Percentiles rank a stretch among this genome's conserved stretches.
Evolutionary conservation across 1,140 invertebrate genomes (phyloP).

Genomic region (Achatina immaculata): DNA sequence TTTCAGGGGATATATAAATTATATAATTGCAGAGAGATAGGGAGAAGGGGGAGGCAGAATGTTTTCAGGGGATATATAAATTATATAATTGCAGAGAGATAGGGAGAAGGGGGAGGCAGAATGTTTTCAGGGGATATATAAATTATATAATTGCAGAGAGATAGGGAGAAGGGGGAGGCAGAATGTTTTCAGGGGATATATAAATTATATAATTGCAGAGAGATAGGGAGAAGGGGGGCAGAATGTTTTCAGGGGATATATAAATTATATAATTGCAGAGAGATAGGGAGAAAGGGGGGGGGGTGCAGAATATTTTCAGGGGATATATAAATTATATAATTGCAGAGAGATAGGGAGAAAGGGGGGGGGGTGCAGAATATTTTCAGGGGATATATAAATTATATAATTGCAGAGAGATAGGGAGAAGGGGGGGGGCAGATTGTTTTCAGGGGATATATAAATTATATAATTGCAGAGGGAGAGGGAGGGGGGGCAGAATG

Average conservation of each 20-base stretch:
- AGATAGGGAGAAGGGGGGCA: too few species aligned
- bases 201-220: too few species aligned
- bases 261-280: slow-evolving; percentile 7
- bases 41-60: not conserved
- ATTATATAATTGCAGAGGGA: not conserved
- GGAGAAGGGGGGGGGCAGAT: not conserved
- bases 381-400: not conserved
- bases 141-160: too few species aligned
- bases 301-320: not conserved
- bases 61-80: too few species aligned
- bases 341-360: too few species aligned
- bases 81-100: too few species aligned
- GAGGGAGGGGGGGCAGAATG: not conserved
- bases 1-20: not conserved
- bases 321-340: too few species aligned
- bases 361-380: slow-evolving; percentile 7
- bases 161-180: too few species aligned
- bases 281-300: slow-evolving; percentile 12
- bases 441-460: not conserved
- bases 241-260: slow-evolving; percentile 7
- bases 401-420: too few species aligned
- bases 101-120: too few species aligned
- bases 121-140: too few species aligned
- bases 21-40: slow-evolving; percentile 7
- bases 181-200: too few species aligned